Conservation (phyloP, 2,797 vertebrate species). For the Lepidocolaptes lacrymiger region DNA sequence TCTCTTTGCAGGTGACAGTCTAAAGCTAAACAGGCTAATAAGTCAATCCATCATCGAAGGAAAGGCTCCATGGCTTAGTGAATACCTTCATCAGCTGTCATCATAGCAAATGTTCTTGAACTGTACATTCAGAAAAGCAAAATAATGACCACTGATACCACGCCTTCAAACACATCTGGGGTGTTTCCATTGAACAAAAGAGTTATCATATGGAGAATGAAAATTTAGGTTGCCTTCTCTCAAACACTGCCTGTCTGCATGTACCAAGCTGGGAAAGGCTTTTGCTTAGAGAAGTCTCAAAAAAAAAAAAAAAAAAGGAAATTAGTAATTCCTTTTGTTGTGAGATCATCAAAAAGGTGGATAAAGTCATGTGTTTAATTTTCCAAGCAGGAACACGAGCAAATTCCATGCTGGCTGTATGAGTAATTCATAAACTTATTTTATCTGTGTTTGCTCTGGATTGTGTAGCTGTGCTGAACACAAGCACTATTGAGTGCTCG, state of each 20-base stretch:
- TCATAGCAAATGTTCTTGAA: not conserved
- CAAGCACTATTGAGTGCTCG: not conserved
- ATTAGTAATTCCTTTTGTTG: not conserved
- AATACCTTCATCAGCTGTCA: not conserved
- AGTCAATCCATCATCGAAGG: not conserved
- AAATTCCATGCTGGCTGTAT: fast-evolving
- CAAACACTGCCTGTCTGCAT: not conserved
- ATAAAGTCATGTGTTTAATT: not conserved
- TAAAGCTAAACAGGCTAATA: not conserved
- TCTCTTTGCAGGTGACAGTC: not conserved
- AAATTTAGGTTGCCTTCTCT: not conserved
- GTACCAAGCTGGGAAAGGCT: not conserved
- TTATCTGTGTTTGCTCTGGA: not conserved
- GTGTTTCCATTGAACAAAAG: not conserved
- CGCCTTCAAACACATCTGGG: not conserved
- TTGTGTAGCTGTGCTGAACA: not conserved
- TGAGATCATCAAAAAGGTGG: not conserved
- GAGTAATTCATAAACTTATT: not conserved
- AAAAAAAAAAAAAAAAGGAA: not conserved
- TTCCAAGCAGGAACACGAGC: not conserved
- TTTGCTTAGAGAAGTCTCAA: not conserved
- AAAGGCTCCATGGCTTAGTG: not conserved
- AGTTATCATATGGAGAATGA: not conserved
- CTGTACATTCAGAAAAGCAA: not conserved
- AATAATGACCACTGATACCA: not conserved